A percentile compares a stretch with the other conserved stretches of the same genome.
phyloP scores from a whole-genome alignment of 2,113 vertebrate species.

The Tupaia tana region DNA sequence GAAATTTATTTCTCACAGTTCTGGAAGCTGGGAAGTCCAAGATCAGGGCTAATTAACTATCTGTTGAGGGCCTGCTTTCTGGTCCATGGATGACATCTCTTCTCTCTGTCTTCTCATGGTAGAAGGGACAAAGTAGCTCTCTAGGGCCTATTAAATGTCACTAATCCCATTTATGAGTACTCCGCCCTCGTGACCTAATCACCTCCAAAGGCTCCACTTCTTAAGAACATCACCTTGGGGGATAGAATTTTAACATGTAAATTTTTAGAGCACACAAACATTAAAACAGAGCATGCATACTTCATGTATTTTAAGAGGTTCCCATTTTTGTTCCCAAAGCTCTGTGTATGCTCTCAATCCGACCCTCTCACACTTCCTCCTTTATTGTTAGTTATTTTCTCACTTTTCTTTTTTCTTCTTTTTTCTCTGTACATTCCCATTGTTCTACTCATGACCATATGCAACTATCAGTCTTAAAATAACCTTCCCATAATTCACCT shows the following conservation, averaged over 20 bases:
- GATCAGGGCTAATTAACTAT: neutral
- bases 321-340: neutral
- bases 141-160: neutral
- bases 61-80: neutral
- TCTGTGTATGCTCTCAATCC: neutral
- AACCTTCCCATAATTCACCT: neutral
- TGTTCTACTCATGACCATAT: neutral
- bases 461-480: neutral
- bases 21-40: neutral
- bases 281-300: neutral
- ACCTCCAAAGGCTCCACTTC: neutral
- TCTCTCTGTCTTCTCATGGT: neutral
- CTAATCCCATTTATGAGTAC: neutral
- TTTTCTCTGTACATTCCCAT: neutral
- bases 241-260: neutral
- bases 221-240: neutral
- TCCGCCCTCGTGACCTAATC: neutral
- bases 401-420: neutral
- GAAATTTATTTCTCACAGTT: neutral
- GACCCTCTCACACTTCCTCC: neutral
- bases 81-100: no score
- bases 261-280: neutral
- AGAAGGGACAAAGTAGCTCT: neutral
- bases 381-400: neutral
- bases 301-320: accelerated